Evolutionary conservation across 2,113 vertebrate species (phyloP).

Genomic region (Thalassoma bifasciatum): DNA sequence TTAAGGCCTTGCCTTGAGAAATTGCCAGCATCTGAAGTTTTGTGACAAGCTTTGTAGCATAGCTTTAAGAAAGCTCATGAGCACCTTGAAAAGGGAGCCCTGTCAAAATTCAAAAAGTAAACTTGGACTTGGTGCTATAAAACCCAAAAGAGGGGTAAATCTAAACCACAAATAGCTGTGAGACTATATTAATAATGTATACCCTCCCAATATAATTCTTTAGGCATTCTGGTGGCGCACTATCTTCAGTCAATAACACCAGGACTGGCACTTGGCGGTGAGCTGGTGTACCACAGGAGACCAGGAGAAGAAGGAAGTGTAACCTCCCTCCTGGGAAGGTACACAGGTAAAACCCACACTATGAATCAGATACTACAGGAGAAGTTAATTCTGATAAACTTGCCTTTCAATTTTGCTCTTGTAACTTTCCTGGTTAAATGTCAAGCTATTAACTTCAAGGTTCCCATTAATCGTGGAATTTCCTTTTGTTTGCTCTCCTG

Average conservation of each 20-base stretch:
- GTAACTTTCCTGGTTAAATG: not conserved
- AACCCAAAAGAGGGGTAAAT: not conserved
- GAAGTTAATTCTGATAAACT: too few species aligned
- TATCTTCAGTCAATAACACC: conserved; percentile 91
- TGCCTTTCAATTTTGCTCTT: not conserved
- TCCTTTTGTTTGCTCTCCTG: not conserved
- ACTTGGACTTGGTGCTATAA: not conserved
- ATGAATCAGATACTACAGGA: not conserved
- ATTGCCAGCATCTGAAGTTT: too few species aligned
- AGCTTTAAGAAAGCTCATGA: too few species aligned
- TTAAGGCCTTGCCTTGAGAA: too few species aligned
- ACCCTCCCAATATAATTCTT: not conserved
- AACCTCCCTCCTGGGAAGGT: conserved; percentile 89
- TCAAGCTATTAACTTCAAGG: not conserved
- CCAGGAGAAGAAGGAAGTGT: conserved; percentile 91
- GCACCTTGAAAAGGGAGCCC: too few species aligned
- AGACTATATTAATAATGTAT: conserved; percentile 1
- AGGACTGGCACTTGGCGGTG: conserved; percentile 87
- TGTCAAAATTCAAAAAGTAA: not conserved
- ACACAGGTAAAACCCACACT: conserved; percentile 81
- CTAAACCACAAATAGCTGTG: not conserved
- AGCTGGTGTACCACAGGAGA: conserved; percentile 90
- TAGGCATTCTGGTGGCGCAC: conserved; percentile 90
- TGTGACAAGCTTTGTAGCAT: too few species aligned
- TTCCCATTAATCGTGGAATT: too few species aligned